phyloP scores from a whole-genome alignment of 2,888 invertebrate species.

The Drosophila aldrichi region DNA sequence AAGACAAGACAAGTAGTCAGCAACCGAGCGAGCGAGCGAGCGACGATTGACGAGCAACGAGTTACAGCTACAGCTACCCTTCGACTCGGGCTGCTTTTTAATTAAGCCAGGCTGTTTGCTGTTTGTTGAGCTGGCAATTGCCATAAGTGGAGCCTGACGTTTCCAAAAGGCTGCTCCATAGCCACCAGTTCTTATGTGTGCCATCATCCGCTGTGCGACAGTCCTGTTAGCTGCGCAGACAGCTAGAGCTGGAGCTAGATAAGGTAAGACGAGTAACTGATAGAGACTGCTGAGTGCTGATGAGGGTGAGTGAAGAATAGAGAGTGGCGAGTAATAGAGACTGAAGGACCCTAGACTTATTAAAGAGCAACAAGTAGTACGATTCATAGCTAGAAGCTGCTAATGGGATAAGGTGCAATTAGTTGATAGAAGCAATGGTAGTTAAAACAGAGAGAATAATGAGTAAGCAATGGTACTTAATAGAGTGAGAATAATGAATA shows the following conservation, averaged over 20 bases:
- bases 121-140: conserved; percentile 11
- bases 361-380: background rate
- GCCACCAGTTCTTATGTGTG: conserved; percentile 45
- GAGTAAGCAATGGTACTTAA: too few species aligned
- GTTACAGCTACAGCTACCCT: conserved; percentile 36
- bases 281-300: background rate
- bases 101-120: conserved; percentile 53
- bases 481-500: too few species aligned
- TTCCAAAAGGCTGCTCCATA: conserved; percentile 19
- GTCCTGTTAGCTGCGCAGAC: conserved; percentile 38
- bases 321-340: background rate
- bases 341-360: background rate
- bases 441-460: too few species aligned
- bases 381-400: too few species aligned
- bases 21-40: conserved; percentile 6
- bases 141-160: conserved; percentile 44
- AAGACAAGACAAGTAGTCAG: conserved; percentile 30
- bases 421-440: too few species aligned
- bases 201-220: conserved; percentile 46
- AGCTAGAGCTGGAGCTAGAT: background rate
- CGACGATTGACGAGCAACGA: conserved; percentile 24
- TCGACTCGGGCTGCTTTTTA: conserved; percentile 57
- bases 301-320: background rate
- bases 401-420: too few species aligned
- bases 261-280: background rate